Evolutionary conservation across 1,140 invertebrate species (phyloP).

Genomic region (Nymphalis io): DNA sequence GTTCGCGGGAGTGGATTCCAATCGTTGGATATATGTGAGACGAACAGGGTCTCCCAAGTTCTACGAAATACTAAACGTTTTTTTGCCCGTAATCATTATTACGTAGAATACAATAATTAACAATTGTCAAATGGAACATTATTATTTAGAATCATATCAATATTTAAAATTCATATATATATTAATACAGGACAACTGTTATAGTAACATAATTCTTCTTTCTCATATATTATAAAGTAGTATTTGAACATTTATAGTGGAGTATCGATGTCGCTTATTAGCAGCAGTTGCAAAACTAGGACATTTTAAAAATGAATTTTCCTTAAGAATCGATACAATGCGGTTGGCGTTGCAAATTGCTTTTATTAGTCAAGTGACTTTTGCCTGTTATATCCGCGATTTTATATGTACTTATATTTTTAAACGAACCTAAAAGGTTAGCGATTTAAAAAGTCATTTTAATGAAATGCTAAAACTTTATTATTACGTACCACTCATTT

Average conservation of each 20-base stretch:
- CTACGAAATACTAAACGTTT: constrained; percentile 23
- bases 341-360: constrained; percentile 33
- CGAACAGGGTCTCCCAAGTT: constrained; percentile 23
- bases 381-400: neutral
- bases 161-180: neutral
- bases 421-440: neutral
- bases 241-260: constrained; percentile 2
- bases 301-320: constrained; percentile 37
- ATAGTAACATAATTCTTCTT: neutral
- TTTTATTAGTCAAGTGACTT: constrained; percentile 13
- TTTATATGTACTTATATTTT: neutral
- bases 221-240: neutral
- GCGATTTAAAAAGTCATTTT: no score
- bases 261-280: constrained; percentile 28
- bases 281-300: constrained; percentile 34
- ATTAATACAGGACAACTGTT: neutral
- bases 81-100: neutral
- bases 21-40: constrained; percentile 27
- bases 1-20: constrained; percentile 47
- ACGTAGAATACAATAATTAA: no score
- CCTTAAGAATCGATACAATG: constrained; percentile 37
- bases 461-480: no score
- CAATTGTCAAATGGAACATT: neutral
- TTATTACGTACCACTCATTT: no score
- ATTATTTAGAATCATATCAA: neutral